These are phyloP conservation scores for Saguinus imperator DNA, from an alignment of 2,113 vertebrate species.

Conservation along the genomic window DNA sequence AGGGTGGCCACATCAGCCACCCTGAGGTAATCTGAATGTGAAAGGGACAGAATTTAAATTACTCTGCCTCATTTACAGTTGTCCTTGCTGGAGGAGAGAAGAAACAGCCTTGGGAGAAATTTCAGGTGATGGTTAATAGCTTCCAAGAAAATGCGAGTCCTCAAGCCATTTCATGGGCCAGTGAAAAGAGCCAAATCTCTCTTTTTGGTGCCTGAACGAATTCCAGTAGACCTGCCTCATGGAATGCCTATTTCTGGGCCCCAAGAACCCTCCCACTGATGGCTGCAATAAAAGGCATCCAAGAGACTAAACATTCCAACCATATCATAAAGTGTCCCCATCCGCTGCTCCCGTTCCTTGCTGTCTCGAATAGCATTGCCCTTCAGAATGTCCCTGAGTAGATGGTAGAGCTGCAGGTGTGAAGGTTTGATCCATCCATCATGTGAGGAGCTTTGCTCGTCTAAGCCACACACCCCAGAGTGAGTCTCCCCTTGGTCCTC, in stretches of 20 bases:
- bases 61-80: background rate
- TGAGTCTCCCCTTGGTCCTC: background rate
- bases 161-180: background rate
- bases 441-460: fast-evolving
- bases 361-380: background rate
- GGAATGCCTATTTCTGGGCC: constrained; percentile 35
- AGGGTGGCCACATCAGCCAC: background rate
- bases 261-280: constrained; percentile 17
- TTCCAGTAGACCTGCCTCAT: constrained; percentile 49
- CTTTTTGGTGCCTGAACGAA: background rate
- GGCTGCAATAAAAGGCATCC: constrained; percentile 32
- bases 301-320: background rate
- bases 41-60: constrained; percentile 42
- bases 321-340: background rate
- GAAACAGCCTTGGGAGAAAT: background rate
- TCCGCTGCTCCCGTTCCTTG: background rate
- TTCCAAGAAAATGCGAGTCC: constrained; percentile 6
- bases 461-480: background rate
- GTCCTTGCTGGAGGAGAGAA: constrained; percentile 7
- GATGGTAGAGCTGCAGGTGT: fast-evolving
- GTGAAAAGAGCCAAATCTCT: background rate
- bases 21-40: background rate
- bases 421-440: background rate
- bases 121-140: background rate
- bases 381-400: background rate